Base-by-base conservation (phyloP, 2,797 vertebrate genomes). In the Sandelia bainsii region DNA sequence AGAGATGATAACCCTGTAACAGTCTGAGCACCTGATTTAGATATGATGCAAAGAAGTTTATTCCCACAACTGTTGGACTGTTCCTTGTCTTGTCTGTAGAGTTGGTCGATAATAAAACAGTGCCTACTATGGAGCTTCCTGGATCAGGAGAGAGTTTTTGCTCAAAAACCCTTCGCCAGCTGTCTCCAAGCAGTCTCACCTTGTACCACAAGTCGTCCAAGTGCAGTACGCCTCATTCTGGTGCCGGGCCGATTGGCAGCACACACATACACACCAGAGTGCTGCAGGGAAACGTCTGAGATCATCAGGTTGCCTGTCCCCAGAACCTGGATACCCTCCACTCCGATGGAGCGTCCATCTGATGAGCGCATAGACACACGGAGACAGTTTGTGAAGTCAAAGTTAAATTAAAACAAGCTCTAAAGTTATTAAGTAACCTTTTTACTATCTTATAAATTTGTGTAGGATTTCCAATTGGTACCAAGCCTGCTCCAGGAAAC, bases 271-370 rank as follows among this genome's bases (percentile, higher is more conserved):
- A 96, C 83, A 0, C 95, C 95, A 0, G 92, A 94, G 67, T 95
- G 94, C 76, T 95, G 90, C 75, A 96, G 89, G 0, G 93, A 92
- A 37, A 94, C 88, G 1, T 96, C 93, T 0, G 95, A 95, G 86
- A 96, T 95, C 94, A 94, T 94, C 74, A 95, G 90, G 82, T 95
- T 96, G 51, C 95, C 90, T 0, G 95, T 94, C 2, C 96, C 95
- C 17, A 95, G 84, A 14, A 96, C 94, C 82, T 95, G 94, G 79
- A 96, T 94, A 0, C 95, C 94, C 72, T 95, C 95, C 51, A 95
- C 90, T 0, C 94, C 90, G 0, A 95, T 95, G 62, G 95, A 95
- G 51, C 91, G 86, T 5, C 95, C 94, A 1, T 95, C 95, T 95
- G 82, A 45, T 19, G 37, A 20, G 63, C 32, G 69, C 17, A 70